Evolutionary conservation across 2,888 invertebrate genomes (phyloP), one percentile per base, ranked within the genome.

Genomic region (Arenicola marina): DNA sequence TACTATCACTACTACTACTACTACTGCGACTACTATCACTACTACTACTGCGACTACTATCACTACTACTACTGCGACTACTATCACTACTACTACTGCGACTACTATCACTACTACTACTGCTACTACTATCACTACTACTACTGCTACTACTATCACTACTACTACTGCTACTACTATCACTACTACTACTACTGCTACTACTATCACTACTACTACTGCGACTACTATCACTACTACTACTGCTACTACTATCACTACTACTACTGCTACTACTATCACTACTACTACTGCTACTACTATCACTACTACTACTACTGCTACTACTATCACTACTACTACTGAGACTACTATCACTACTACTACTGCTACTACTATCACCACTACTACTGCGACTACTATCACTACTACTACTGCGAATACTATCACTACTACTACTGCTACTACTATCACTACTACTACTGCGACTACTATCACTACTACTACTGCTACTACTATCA

Each of bases 341-440:
- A 48, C 26, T 11, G 26, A 21, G 11, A 48, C 26, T 24, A 48
- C 48, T 24, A 48, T 48, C 48, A 24, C 48, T 24, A 48, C 26
- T 21, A 48, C 48, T 24, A 24, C 26, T 24, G 24, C 48, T 24
- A 48, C 26, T 24, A 24, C 48, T n/a, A 21, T 24, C 26, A 24
- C 48, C 48, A 48, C 26, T 24, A 48, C 48, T 24, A n/a, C 26
- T 24, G 48, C 48, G 11, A 48, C 24, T 24, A 48, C 24, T 24
- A 48, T n/a, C 48, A 48, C 48, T 24, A 48, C 26, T 7, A 24
- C 48, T 24, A 48, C 26, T 7, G 26, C 48, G 11, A 48, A 11
- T n/a, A 48, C 48, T 48, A 48, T 24, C 48, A 48, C 15, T 48
- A 48, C 24, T 24, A 48, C 48, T 48, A 48, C 26, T 24, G 48